phyloP scores from a whole-genome alignment of 1,140 invertebrate species.

The Drosophila mojavensis region DNA sequence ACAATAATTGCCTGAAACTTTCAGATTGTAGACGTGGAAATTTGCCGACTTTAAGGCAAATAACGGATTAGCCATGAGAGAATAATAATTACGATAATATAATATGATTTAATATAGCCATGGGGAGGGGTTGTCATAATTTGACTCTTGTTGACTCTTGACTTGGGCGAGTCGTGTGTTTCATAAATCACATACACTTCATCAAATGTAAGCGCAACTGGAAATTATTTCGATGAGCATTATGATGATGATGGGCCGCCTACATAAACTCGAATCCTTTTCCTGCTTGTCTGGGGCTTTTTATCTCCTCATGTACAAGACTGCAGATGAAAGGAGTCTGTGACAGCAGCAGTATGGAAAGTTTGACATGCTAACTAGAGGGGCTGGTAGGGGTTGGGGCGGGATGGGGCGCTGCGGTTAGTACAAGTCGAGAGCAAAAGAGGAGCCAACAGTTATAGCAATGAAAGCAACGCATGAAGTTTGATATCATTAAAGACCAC shows the following conservation, averaged over 20 bases:
- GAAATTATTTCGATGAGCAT: background rate
- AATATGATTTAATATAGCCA: background rate
- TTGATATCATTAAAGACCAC: conserved; percentile 77
- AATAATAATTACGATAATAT: background rate
- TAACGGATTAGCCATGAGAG: background rate
- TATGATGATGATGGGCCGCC: background rate
- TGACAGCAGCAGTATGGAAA: conserved; percentile 71
- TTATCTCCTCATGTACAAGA: conserved; percentile 42
- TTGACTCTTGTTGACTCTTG: background rate
- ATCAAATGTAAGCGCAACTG: background rate
- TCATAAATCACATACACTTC: background rate
- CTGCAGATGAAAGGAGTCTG: conserved; percentile 64
- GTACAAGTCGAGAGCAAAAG: background rate
- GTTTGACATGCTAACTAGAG: conserved; percentile 67
- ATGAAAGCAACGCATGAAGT: conserved; percentile 60
- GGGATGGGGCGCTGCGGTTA: background rate
- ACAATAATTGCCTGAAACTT: conserved; percentile 15
- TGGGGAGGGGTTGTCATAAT: no score
- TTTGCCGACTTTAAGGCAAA: background rate
- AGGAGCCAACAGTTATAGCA: conserved; percentile 35
- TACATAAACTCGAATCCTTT: conserved; percentile 2
- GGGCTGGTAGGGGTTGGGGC: background rate
- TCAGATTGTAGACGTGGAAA: conserved; percentile 7
- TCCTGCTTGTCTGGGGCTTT: conserved; percentile 28
- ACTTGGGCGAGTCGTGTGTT: background rate